Evolutionary conservation across 2,797 vertebrate genomes (phyloP).

Genomic region (Tangara arthus): DNA sequence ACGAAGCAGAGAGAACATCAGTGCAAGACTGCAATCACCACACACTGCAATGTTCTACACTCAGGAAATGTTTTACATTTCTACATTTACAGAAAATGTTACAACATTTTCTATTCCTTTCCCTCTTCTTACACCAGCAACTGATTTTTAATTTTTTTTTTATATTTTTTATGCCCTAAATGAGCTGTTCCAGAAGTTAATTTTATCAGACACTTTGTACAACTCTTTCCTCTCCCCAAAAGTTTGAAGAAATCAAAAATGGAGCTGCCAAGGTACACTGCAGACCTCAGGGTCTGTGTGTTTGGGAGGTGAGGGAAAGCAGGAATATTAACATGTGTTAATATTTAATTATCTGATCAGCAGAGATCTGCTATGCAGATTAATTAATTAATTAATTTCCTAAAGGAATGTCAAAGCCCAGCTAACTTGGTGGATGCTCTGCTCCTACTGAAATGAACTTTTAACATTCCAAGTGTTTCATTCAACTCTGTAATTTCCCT

Average conservation of each 20-base stretch:
- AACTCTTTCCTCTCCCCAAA: background rate
- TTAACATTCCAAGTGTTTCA: background rate
- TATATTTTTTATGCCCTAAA: background rate
- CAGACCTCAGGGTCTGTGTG: background rate
- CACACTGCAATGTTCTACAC: fast-evolving
- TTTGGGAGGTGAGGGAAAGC: background rate
- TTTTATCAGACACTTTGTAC: background rate
- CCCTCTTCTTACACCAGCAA: background rate
- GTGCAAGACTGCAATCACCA: background rate
- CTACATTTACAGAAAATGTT: too few species aligned
- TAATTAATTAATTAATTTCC: background rate
- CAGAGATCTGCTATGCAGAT: background rate
- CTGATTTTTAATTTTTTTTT: background rate
- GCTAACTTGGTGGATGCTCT: background rate
- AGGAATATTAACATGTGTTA: background rate
- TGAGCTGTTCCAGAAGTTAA: background rate
- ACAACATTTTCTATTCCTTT: fast-evolving
- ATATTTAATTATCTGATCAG: background rate
- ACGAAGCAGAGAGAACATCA: background rate
- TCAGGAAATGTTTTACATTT: background rate
- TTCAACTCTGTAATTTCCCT: background rate
- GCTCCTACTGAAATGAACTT: background rate
- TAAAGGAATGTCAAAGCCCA: background rate
- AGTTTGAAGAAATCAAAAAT: background rate
- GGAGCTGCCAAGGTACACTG: fast-evolving